Evolutionary conservation across 2,797 vertebrate genomes (phyloP).

Genomic region (Cetoscarus ocellatus): DNA sequence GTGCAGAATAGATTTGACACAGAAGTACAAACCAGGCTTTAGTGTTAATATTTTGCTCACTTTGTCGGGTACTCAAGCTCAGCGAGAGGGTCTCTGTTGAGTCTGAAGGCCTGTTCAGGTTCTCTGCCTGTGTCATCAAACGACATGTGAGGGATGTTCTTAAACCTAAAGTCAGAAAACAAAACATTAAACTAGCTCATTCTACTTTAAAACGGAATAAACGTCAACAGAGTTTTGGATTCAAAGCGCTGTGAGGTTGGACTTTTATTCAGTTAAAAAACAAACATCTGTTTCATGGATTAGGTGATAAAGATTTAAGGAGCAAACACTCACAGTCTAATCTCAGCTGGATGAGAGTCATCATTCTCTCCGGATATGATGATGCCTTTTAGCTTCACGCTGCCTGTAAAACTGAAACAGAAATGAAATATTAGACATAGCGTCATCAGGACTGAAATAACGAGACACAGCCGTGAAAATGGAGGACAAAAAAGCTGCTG

Average conservation of each 20-base stretch:
- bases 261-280: background rate
- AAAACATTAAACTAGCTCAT: background rate
- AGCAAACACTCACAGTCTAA: conserved; percentile 90
- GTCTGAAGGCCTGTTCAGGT: conserved; percentile 93
- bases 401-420: conserved; percentile 93
- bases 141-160: conserved; percentile 97
- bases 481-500: background rate
- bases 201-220: background rate
- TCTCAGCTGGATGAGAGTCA: conserved; percentile 91
- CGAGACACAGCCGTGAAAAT: conserved; percentile 2
- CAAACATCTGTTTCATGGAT: background rate
- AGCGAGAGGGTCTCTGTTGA: conserved; percentile 90
- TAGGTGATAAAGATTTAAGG: background rate
- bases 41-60: conserved; percentile 72
- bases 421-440: conserved; percentile 23
- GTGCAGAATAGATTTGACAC: no score
- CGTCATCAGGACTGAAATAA: background rate
- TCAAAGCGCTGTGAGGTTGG: background rate
- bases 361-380: conserved; percentile 94
- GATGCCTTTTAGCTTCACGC: conserved; percentile 94
- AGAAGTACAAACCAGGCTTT: no score
- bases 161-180: conserved; percentile 84
- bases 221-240: background rate
- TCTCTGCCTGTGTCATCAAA: conserved; percentile 94
- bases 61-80: conserved; percentile 97